Evolutionary conservation across 2,888 invertebrate genomes (phyloP).

Genomic region (Osedax frankpressi): DNA sequence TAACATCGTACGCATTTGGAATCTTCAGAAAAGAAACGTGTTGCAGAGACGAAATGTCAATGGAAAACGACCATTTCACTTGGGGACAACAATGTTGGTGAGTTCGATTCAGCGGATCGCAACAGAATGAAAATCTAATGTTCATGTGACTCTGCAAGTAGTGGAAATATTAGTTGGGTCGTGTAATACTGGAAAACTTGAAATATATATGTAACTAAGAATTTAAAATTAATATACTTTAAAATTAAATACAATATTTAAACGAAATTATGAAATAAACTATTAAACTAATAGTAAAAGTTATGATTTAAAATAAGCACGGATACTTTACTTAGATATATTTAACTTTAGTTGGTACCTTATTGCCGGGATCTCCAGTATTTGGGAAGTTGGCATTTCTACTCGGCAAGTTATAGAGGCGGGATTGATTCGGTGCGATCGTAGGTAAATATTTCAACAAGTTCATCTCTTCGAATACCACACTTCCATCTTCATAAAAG

Average conservation of each 20-base stretch:
- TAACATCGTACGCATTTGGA: conserved; percentile 45
- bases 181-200: too few species aligned
- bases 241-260: too few species aligned
- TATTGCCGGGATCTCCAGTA: background rate
- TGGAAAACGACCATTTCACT: conserved; percentile 56
- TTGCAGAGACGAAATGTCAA: conserved; percentile 33
- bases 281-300: too few species aligned
- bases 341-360: too few species aligned
- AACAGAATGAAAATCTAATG: background rate
- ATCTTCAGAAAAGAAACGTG: conserved; percentile 45
- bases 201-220: too few species aligned
- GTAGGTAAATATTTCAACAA: conserved; percentile 31
- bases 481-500: conserved; percentile 26
- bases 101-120: background rate
- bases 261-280: too few species aligned
- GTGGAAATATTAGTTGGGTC: too few species aligned
- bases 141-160: too few species aligned
- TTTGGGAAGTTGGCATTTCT: background rate
- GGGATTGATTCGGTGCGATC: conserved; percentile 51
- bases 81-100: conserved; percentile 45
- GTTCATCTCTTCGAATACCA: conserved; percentile 40
- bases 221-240: too few species aligned
- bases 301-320: too few species aligned
- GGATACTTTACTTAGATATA: too few species aligned
- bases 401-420: conserved; percentile 57